A percentile compares a stretch with the other conserved stretches of the same genome.
Conservation (phyloP, 2,888 invertebrate species). For the Nemotelus nigrinus region DNA sequence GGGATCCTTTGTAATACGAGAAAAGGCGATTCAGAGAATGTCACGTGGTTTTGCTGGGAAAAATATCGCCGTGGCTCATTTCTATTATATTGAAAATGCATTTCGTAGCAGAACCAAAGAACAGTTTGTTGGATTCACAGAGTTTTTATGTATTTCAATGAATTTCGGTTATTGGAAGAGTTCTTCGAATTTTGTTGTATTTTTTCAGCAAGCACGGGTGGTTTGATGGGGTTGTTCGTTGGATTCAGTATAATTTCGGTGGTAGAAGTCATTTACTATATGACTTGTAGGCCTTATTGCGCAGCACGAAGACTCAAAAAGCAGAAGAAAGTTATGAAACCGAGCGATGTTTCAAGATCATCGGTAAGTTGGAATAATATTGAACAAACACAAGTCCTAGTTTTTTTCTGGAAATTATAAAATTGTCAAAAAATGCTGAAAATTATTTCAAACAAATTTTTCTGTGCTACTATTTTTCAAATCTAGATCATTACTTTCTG, state of each 20-base stretch:
- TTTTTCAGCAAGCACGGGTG: slow-evolving; percentile 73
- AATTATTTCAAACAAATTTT: no score
- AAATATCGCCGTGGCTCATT: slow-evolving; percentile 78
- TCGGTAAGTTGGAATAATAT: no score
- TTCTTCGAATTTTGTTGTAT: background rate
- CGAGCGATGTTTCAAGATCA: background rate
- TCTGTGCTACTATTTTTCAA: no score
- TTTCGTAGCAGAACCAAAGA: slow-evolving; percentile 79
- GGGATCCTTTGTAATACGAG: slow-evolving; percentile 55
- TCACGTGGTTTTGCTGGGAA: slow-evolving; percentile 55
- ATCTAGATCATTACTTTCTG: no score
- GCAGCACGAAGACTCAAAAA: background rate
- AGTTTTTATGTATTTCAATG: slow-evolving; percentile 76
- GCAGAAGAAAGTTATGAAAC: background rate
- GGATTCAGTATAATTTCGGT: slow-evolving; percentile 80
- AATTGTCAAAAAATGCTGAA: no score
- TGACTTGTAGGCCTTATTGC: slow-evolving; percentile 69
- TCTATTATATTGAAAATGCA: slow-evolving; percentile 76
- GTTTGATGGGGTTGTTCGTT: slow-evolving; percentile 77
- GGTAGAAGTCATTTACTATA: slow-evolving; percentile 75
- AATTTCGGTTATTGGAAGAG: background rate
- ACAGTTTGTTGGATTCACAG: slow-evolving; percentile 81
- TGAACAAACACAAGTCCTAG: no score
- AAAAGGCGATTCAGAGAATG: slow-evolving; percentile 52
- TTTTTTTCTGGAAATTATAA: no score